These are phyloP conservation scores for Rhyacophila brunnea DNA, from an alignment of 1,140 invertebrate species.

Conservation along the genomic window DNA sequence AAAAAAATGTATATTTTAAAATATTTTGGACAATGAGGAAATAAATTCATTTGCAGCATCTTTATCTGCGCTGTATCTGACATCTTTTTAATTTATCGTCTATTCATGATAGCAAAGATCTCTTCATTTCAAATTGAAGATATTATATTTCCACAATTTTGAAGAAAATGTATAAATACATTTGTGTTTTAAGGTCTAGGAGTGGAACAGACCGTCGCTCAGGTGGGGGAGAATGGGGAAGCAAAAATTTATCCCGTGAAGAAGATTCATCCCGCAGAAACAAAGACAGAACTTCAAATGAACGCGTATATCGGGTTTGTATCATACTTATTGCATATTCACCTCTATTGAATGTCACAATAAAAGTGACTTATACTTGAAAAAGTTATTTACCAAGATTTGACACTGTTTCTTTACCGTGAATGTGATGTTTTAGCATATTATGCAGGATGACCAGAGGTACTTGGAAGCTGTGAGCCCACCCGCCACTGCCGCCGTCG, in stretches of 20 bases:
- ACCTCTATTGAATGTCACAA: neutral
- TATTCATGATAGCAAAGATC: too few relatives aligned
- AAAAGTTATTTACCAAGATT: neutral
- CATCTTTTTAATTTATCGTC: too few relatives aligned
- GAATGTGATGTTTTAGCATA: neutral
- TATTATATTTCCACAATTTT: too few relatives aligned
- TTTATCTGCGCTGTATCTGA: too few relatives aligned
- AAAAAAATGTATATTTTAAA: too few relatives aligned
- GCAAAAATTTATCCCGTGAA: neutral
- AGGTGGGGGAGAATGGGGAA: neutral
- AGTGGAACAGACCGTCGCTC: slow-evolving; percentile 1
- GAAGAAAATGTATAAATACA: too few relatives aligned
- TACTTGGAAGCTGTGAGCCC: slow-evolving; percentile 27
- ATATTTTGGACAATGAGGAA: too few relatives aligned
- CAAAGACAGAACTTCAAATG: slow-evolving; percentile 27
- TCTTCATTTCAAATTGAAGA: too few relatives aligned
- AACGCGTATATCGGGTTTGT: slow-evolving; percentile 22
- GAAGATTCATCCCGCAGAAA: slow-evolving; percentile 8
- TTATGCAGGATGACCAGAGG: slow-evolving; percentile 26
- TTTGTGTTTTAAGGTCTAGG: too few relatives aligned
- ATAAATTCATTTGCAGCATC: too few relatives aligned
- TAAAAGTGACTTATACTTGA: neutral
- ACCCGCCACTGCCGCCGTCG: slow-evolving; percentile 3
- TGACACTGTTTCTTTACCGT: neutral
- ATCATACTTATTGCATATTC: neutral